phyloP scores from a whole-genome alignment of 2,888 invertebrate genomes.

The Calliopum simillimum region DNA sequence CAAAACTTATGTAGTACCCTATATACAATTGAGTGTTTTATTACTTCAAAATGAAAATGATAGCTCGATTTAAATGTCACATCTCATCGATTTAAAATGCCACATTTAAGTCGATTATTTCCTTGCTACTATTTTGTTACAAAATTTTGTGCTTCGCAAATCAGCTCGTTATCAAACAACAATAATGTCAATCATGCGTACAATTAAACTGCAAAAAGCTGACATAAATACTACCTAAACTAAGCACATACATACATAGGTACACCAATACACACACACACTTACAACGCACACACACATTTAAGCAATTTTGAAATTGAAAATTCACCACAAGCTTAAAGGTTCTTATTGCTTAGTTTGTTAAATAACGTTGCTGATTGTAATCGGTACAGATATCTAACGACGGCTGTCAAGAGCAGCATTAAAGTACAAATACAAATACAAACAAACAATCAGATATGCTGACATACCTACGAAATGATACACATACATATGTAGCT shows the following conservation, averaged over 20 bases:
- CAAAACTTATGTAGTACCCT: too few species aligned
- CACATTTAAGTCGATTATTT: too few species aligned
- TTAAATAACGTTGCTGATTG: background rate
- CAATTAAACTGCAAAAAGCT: background rate
- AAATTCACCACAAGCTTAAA: background rate
- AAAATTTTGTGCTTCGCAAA: background rate
- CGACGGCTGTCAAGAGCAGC: background rate
- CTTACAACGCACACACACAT: background rate
- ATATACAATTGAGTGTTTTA: too few species aligned
- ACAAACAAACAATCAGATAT: background rate
- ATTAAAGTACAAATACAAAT: background rate
- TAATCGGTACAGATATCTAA: background rate
- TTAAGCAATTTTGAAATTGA: conserved; percentile 12
- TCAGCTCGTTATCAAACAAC: background rate
- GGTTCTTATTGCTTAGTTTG: background rate
- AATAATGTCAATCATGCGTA: background rate
- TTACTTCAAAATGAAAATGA: too few species aligned
- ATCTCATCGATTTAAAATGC: too few species aligned
- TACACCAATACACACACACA: background rate
- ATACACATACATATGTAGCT: background rate
- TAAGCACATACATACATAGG: background rate
- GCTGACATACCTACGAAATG: background rate
- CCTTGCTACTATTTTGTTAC: too few species aligned
- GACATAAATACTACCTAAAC: background rate
- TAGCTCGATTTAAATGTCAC: too few species aligned